Evolutionary conservation across 2,888 invertebrate genomes (phyloP), one percentile per base, ranked within the genome.

Genomic region (Agrochola lychnidis): DNA sequence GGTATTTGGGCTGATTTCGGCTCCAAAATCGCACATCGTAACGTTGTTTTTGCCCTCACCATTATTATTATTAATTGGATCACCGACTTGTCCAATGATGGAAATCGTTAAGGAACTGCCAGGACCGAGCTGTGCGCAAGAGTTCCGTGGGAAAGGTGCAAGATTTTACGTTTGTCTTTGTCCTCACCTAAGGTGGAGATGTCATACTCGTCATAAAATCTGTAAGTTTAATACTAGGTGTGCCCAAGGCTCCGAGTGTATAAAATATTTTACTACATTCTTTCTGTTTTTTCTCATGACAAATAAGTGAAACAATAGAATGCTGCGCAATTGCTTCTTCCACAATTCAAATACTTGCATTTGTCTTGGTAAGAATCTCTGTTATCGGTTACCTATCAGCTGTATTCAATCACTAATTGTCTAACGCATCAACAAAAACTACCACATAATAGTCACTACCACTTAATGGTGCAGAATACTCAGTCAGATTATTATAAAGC

Each of bases 11-110:
- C 94, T 92, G 94, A 95, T 95, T 96, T 94, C 92, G 94, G 92
- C 85, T 90, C 93, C 92, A 94, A 95, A 95, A 94, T 96, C 94
- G 94, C 95, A 95, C 94, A 89, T 94, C 91, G 94, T 92, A 91
- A 93, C 93, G 90, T 94, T 94, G 94, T 95, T 96, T 96, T 96
- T 95, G 92, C 93, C 79, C 84, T 89, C 89, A 88, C 89, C 93
- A 90, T 94, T 95, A 95, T 95, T 95, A 94, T 95, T 96, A 96
- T 96, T 96, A 96, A 96, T 96, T 96, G 96, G 96, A 96, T 94
- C 96, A 95, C 91, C 87, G 92, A 90, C 88, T 87, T 90, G 92
- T 91, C 90, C 93, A 91, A 91, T 90, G 91, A 91, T 91, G 92
- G 92, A 90, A 91, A 91, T 93, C 93, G 92, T 94, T 93, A 93